Conservation (phyloP, 1,140 invertebrate species). For the Drosophila oshimai region DNA sequence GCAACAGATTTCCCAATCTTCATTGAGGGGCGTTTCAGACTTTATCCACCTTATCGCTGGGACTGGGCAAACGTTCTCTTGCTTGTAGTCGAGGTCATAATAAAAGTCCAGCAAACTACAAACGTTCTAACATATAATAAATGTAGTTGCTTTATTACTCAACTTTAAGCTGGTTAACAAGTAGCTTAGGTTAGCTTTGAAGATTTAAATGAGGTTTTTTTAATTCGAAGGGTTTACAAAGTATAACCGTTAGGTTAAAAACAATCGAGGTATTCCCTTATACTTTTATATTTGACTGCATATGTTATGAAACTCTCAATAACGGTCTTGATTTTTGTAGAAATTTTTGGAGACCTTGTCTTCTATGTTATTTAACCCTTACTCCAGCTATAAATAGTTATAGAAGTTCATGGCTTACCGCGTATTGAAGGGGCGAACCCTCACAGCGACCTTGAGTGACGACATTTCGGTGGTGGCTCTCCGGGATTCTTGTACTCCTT, state of each 20-base stretch:
- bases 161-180: neutral
- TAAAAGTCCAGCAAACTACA: neutral
- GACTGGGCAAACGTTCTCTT: slow-evolving; percentile 4
- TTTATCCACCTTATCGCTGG: neutral
- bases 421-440: slow-evolving; percentile 87
- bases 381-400: neutral
- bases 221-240: no score
- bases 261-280: no score
- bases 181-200: no score
- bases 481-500: slow-evolving; percentile 42
- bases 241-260: no score
- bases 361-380: no score
- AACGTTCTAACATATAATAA: neutral
- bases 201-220: no score
- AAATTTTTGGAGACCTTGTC: no score
- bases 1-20: slow-evolving; percentile 38
- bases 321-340: no score
- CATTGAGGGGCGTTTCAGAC: slow-evolving; percentile 16
- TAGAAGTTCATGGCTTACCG: slow-evolving; percentile 83
- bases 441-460: slow-evolving; percentile 87
- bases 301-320: no score
- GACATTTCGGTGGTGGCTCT: slow-evolving; percentile 83
- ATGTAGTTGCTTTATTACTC: neutral
- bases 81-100: neutral
- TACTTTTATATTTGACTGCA: no score